Conservation (phyloP, 64 coral and sea anemone genomes). For the Pocillopora verrucosa region DNA sequence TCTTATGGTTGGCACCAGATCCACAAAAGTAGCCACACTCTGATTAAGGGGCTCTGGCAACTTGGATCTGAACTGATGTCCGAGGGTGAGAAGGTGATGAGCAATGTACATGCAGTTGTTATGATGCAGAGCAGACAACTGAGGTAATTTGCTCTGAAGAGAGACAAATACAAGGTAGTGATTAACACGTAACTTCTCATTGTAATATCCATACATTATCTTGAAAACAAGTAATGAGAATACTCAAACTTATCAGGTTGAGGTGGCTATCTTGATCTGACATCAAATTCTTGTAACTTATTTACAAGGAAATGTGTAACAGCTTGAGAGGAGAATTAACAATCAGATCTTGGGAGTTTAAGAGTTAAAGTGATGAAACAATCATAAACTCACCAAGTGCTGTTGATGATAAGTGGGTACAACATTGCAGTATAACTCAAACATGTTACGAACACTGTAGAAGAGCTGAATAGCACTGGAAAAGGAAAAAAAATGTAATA, state of each 20-base stretch:
- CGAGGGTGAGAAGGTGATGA: conserved; percentile 88
- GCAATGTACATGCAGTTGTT: conserved; percentile 99
- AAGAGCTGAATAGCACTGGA: conserved; percentile 88
- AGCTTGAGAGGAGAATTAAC: too few species aligned
- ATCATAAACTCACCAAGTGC: conserved; percentile 67
- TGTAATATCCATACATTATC: too few species aligned
- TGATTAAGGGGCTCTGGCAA: conserved; percentile 89
- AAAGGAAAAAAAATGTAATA: not conserved
- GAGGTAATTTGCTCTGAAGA: conserved; percentile 71
- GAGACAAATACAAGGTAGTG: not conserved
- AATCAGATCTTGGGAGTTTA: too few species aligned
- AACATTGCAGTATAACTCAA: conserved; percentile 87
- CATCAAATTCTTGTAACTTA: too few species aligned
- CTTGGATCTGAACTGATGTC: conserved; percentile 90
- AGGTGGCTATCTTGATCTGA: too few species aligned
- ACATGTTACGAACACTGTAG: conserved; percentile 96
- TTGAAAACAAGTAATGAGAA: too few species aligned
- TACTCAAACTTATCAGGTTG: too few species aligned
- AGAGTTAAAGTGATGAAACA: not conserved
- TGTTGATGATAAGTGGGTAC: conserved; percentile 93
- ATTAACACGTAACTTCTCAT: too few species aligned
- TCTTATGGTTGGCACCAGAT: conserved; percentile 86
- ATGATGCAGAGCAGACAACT: conserved; percentile 88
- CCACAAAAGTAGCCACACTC: conserved; percentile 88
- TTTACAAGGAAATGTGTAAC: too few species aligned